Evolutionary conservation across 2,113 vertebrate species (phyloP).

Genomic region (Otis tarda): DNA sequence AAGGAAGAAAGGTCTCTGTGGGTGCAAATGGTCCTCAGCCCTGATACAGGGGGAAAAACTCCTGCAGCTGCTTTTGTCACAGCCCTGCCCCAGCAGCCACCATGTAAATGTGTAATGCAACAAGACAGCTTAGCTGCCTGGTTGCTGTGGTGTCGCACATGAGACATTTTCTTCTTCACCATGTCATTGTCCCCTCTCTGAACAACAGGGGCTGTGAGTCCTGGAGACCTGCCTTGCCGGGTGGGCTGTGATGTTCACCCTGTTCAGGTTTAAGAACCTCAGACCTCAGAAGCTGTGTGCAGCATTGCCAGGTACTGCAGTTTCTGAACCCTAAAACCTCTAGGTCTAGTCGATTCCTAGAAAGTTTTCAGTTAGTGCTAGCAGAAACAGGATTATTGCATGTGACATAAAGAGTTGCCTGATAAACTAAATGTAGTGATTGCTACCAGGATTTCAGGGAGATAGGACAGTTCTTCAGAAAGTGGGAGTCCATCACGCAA

Average conservation of each 20-base stretch:
- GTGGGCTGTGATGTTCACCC: neutral
- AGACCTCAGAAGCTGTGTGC: neutral
- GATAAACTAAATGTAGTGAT: neutral
- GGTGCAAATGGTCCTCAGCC: neutral
- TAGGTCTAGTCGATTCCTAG: neutral
- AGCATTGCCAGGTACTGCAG: neutral
- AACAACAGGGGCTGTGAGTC: neutral
- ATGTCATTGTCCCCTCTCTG: neutral
- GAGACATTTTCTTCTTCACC: neutral
- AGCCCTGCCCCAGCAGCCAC: neutral
- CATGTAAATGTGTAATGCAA: neutral
- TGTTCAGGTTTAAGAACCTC: neutral
- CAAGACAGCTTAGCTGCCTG: neutral
- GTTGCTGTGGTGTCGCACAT: neutral
- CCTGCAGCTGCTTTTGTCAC: neutral
- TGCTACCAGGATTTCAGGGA: neutral
- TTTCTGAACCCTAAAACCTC: neutral
- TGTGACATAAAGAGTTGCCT: neutral
- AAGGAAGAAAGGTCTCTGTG: neutral
- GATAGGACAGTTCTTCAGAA: neutral
- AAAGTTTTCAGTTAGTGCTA: neutral
- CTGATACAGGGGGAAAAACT: neutral
- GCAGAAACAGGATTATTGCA: neutral
- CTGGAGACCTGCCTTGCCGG: neutral
- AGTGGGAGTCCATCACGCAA: neutral